These are phyloP conservation scores for Potamilus streckersoni DNA, from an alignment of 1,140 invertebrate genomes.

Conservation along the genomic window DNA sequence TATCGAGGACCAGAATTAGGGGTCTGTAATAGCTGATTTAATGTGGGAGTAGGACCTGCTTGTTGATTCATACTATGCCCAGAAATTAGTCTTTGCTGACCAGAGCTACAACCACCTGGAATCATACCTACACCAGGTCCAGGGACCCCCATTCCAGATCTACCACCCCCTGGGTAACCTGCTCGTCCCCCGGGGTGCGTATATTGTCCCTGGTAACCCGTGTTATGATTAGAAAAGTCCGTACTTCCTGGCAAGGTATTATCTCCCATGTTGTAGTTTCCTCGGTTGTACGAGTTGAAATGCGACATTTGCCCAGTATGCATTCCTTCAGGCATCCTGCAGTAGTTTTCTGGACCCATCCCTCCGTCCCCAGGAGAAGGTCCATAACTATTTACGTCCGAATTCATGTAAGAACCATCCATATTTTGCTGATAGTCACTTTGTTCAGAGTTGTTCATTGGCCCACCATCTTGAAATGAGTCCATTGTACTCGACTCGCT, in stretches of 20 bases:
- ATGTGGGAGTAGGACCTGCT: conserved; percentile 84
- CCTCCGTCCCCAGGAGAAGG: conserved; percentile 47
- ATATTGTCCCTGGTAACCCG: conserved; percentile 53
- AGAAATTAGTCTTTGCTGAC: conserved; percentile 65
- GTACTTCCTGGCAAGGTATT: conserved; percentile 39
- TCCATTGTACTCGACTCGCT: conserved; percentile 58
- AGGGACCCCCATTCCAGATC: conserved; percentile 45
- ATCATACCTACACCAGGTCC: conserved; percentile 43
- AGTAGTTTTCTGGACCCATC: conserved; percentile 50
- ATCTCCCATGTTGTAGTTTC: conserved; percentile 35
- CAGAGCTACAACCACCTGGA: conserved; percentile 42
- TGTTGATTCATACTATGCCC: conserved; percentile 80
- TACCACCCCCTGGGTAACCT: conserved; percentile 42
- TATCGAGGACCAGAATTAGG: conserved; percentile 74
- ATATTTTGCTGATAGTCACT: conserved; percentile 49
- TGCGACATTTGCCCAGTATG: conserved; percentile 52
- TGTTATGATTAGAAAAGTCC: conserved; percentile 51
- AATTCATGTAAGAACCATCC: conserved; percentile 56
- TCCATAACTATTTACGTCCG: conserved; percentile 56
- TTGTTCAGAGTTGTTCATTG: conserved; percentile 54
- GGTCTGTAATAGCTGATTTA: conserved; percentile 89
- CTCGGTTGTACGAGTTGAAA: conserved; percentile 48
- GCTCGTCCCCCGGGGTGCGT: conserved; percentile 46
- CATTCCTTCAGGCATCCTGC: conserved; percentile 56
- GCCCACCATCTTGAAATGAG: conserved; percentile 64